Conservation (phyloP, 2,888 invertebrate species). For the Molanna angustata region DNA sequence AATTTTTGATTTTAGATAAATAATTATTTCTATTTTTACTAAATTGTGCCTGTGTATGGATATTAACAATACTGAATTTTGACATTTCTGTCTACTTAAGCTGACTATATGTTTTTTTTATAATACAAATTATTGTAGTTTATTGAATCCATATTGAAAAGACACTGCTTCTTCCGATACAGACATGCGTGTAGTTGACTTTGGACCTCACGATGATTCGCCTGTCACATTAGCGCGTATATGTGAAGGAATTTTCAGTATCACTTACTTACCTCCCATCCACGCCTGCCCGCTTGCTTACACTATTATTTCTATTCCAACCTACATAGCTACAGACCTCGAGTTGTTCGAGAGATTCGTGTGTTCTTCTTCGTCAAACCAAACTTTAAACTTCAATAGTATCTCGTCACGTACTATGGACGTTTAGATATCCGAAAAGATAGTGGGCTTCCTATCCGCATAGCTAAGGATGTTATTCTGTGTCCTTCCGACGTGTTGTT, state of each 20-base stretch:
- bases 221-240: conserved; percentile 30
- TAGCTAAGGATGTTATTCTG: conserved; percentile 19
- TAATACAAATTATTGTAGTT: too few species aligned
- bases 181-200: conserved; percentile 7
- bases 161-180: conserved; percentile 26
- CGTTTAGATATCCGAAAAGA: conserved; percentile 22
- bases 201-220: conserved; percentile 24
- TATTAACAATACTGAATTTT: too few species aligned
- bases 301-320: conserved; percentile 11
- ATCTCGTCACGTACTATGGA: conserved; percentile 19
- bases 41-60: too few species aligned
- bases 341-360: not conserved
- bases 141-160: conserved; percentile 5
- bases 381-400: conserved; percentile 5
- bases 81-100: too few species aligned
- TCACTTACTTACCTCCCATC: conserved; percentile 18
- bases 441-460: conserved; percentile 24
- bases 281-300: conserved; percentile 7
- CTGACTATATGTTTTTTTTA: too few species aligned
- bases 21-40: too few species aligned
- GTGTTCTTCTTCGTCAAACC: conserved; percentile 2
- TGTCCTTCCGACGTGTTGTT: conserved; percentile 13
- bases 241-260: conserved; percentile 31
- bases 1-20: too few species aligned
- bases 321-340: conserved; percentile 3